A percentile compares a stretch with the other conserved stretches of the same genome.
Conservation (phyloP, 2,888 invertebrate genomes). For the Sinohyriopsis cumingii region DNA sequence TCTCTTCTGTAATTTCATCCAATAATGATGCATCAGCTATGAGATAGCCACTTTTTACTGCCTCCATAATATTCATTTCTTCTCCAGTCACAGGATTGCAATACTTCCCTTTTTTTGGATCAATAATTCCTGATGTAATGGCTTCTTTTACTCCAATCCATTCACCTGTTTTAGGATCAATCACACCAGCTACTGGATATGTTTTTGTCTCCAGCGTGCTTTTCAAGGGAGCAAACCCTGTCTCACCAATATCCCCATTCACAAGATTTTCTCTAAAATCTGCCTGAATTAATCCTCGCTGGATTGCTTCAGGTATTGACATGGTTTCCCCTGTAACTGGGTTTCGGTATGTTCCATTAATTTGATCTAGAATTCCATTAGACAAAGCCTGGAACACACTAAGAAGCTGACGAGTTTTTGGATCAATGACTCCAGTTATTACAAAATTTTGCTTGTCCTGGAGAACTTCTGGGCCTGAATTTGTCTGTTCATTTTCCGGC, state of each 20-base stretch:
- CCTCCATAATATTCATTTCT: conserved; percentile 79
- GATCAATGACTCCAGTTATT: conserved; percentile 65
- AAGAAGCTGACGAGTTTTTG: conserved; percentile 57
- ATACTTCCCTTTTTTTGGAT: conserved; percentile 81
- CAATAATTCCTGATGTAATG: conserved; percentile 82
- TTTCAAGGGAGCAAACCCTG: conserved; percentile 41
- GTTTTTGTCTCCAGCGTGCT: conserved; percentile 52
- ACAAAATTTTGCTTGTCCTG: conserved; percentile 33
- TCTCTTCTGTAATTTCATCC: conserved; percentile 42
- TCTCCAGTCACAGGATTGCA: conserved; percentile 62
- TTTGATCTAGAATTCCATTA: conserved; percentile 63
- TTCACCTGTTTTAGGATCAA: conserved; percentile 64
- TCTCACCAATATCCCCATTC: conserved; percentile 37
- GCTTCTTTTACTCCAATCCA: conserved; percentile 83
- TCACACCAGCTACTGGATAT: conserved; percentile 58
- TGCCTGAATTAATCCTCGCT: conserved; percentile 62
- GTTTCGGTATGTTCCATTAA: conserved; percentile 63
- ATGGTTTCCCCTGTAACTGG: conserved; percentile 59
- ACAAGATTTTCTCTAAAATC: conserved; percentile 49
- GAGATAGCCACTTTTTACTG: conserved; percentile 81
- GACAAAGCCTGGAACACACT: conserved; percentile 65
- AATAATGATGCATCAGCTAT: conserved; percentile 50
- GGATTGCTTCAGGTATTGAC: conserved; percentile 69
- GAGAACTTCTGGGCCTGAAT: conserved; percentile 51
- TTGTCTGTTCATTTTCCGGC: conserved; percentile 19